A percentile compares a stretch with the other conserved stretches of the same genome.
These are phyloP conservation scores for Darevskia nairensis DNA, from an alignment of 2,797 vertebrate species.

Conservation along the genomic window DNA sequence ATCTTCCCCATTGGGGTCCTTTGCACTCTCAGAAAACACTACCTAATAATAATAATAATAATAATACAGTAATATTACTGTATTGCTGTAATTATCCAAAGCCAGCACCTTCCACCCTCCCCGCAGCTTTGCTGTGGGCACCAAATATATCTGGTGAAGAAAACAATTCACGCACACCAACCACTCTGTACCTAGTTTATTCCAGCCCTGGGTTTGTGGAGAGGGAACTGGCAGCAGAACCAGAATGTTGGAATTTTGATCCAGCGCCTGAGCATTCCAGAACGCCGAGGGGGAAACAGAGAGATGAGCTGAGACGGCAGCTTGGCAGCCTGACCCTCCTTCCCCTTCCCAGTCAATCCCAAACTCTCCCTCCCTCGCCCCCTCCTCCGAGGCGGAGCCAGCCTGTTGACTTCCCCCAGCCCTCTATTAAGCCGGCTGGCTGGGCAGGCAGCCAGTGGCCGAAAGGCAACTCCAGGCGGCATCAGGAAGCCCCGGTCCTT, in stretches of 20 bases:
- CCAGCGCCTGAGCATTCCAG: background rate
- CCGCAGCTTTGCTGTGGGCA: background rate
- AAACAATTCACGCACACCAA: background rate
- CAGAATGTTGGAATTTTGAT: background rate
- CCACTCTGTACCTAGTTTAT: background rate
- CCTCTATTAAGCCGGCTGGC: background rate
- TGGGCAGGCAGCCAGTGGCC: background rate
- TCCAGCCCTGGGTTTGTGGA: background rate
- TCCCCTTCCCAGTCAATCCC: background rate
- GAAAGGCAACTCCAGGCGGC: background rate
- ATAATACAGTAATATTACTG: too few relatives aligned
- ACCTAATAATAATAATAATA: too few relatives aligned
- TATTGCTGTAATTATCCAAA: too few relatives aligned
- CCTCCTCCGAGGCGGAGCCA: conserved; percentile 15
- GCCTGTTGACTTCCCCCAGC: background rate
- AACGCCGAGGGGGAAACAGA: too few relatives aligned
- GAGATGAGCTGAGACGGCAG: too few relatives aligned
- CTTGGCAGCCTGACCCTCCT: background rate
- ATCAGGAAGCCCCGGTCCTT: background rate
- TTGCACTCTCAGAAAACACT: too few relatives aligned
- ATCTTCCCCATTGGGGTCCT: too few relatives aligned
- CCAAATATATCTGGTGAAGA: background rate
- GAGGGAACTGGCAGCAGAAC: background rate
- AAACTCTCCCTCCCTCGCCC: background rate
- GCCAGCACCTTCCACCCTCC: too few relatives aligned